These are phyloP conservation scores for Vipera ursinii DNA, from an alignment of 2,797 vertebrate genomes.

Conservation along the genomic window DNA sequence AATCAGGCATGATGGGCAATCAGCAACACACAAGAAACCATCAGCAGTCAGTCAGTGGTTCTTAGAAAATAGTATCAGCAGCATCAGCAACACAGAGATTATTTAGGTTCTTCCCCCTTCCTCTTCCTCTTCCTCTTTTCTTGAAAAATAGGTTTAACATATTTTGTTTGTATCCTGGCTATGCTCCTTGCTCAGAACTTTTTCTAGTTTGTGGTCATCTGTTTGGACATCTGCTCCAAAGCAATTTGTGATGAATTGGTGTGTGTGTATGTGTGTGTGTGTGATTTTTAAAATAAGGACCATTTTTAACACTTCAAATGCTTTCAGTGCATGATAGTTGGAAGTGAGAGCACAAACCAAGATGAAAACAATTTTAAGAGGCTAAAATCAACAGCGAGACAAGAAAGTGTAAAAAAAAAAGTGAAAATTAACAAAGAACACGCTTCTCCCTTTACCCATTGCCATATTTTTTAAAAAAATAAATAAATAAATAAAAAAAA, in stretches of 20 bases:
- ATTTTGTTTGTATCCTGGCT: not conserved
- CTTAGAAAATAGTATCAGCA: not conserved
- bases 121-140: not conserved
- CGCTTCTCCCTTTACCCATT: not conserved
- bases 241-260: not conserved
- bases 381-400: not conserved
- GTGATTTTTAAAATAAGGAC: not conserved
- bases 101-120: not conserved
- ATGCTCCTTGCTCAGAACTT: not conserved
- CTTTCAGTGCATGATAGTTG: not conserved
- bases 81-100: not conserved
- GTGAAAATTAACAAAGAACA: not conserved
- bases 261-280: not conserved
- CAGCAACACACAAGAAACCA: not conserved
- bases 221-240: not conserved
- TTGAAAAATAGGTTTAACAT: not conserved
- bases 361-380: not conserved
- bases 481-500: not conserved
- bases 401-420: conserved; percentile 11
- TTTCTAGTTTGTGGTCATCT: not conserved
- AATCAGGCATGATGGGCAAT: not conserved
- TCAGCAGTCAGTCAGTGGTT: not conserved
- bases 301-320: not conserved
- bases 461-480: not conserved
- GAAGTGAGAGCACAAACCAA: conserved; percentile 8